Percentiles rank a stretch among this genome's conserved stretches.
Conservation (phyloP, 2,113 vertebrate genomes). For the Mola mola region DNA sequence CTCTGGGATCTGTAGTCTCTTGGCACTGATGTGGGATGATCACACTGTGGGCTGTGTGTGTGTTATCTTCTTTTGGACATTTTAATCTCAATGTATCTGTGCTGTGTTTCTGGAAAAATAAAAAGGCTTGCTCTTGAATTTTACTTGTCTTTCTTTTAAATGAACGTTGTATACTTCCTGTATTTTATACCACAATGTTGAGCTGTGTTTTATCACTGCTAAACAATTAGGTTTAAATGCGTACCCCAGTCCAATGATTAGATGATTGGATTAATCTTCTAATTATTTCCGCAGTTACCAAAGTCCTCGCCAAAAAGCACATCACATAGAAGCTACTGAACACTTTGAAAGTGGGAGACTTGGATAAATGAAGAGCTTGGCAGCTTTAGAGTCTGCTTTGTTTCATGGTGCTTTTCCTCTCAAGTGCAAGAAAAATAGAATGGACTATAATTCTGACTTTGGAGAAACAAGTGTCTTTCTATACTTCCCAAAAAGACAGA, state of each 20-base stretch:
- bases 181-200: neutral
- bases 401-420: conserved; percentile 27
- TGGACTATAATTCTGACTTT: conserved; percentile 40
- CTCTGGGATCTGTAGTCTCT: conserved; percentile 62
- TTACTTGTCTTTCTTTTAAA: conserved; percentile 19
- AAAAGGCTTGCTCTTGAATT: conserved; percentile 55
- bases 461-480: conserved; percentile 54
- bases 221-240: conserved; percentile 40
- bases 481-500: conserved; percentile 49
- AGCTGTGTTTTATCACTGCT: neutral
- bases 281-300: conserved; percentile 54
- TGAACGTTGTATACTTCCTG: neutral
- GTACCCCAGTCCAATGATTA: conserved; percentile 19
- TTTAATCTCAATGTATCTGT: conserved; percentile 56
- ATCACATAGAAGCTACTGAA: conserved; percentile 30
- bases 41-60: conserved; percentile 19
- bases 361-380: conserved; percentile 2
- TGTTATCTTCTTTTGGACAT: conserved; percentile 57
- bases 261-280: conserved; percentile 39
- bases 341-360: conserved; percentile 6
- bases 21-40: neutral
- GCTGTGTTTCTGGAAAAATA: conserved; percentile 62
- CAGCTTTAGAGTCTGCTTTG: conserved; percentile 32
- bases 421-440: conserved; percentile 26
- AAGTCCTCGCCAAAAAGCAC: conserved; percentile 20